Percentiles rank a stretch among this genome's conserved stretches.
Evolutionary conservation across 2,797 vertebrate species (phyloP).

Genomic region (Antrozous pallidus): DNA sequence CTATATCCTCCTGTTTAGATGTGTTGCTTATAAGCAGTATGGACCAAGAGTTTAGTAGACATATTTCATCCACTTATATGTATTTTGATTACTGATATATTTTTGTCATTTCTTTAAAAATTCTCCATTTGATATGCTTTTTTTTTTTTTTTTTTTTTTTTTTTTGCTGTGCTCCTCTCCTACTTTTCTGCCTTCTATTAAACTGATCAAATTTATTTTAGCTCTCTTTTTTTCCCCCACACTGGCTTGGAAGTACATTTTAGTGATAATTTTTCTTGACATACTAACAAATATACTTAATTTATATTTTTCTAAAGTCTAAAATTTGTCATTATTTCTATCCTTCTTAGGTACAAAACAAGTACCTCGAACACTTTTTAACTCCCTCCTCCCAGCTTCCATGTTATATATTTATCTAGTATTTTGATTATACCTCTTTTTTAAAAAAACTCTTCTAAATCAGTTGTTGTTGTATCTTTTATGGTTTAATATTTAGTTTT

Average conservation of each 20-base stretch:
- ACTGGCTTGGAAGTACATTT: slow-evolving; percentile 35
- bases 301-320: slow-evolving; percentile 29
- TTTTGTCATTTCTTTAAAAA: not conserved
- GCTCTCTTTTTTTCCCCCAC: not conserved
- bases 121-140: not conserved
- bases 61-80: not conserved
- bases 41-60: not conserved
- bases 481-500: slow-evolving; percentile 48
- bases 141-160: slow-evolving; percentile 27
- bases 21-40: not conserved
- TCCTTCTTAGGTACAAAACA: not conserved
- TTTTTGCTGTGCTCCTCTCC: not conserved
- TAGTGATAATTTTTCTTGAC: not conserved
- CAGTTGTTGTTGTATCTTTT: slow-evolving; percentile 29
- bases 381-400: not conserved
- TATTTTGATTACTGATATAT: slow-evolving; percentile 13
- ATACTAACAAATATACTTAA: not conserved
- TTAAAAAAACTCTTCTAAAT: slow-evolving; percentile 20
- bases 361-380: not conserved
- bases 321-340: slow-evolving; percentile 15
- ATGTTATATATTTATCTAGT: slow-evolving; percentile 31
- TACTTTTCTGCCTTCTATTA: not conserved
- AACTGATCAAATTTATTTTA: slow-evolving; percentile 4
- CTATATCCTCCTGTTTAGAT: not conserved
- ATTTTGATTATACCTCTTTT: slow-evolving; percentile 16